A percentile compares a stretch with the other conserved stretches of the same genome.
Evolutionary conservation across 2,797 vertebrate species (phyloP).

Genomic region (Taenioides sp.): DNA sequence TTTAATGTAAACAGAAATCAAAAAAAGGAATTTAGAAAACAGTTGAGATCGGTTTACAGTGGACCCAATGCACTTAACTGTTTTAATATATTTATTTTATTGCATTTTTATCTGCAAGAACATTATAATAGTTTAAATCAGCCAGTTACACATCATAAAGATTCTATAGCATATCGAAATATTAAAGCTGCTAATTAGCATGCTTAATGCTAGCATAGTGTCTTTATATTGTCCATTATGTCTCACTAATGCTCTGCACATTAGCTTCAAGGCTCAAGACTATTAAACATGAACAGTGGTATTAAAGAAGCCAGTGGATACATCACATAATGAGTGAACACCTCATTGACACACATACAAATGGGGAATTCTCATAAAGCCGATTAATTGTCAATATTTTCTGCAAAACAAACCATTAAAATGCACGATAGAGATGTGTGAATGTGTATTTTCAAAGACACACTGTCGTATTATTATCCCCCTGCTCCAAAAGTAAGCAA

Average conservation of each 20-base stretch:
- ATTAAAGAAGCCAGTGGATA: background rate
- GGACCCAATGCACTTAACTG: too few relatives aligned
- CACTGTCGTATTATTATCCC: background rate
- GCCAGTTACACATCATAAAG: background rate
- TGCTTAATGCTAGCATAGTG: conserved; percentile 2
- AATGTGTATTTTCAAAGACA: too few relatives aligned
- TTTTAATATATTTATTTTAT: too few relatives aligned
- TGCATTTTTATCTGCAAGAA: too few relatives aligned
- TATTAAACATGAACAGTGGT: background rate
- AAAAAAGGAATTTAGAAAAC: too few relatives aligned
- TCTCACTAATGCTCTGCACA: conserved; percentile 1
- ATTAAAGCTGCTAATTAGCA: conserved; percentile 2
- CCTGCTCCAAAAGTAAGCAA: background rate
- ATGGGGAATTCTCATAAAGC: background rate
- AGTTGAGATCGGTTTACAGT: background rate
- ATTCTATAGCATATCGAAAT: background rate
- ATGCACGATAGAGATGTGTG: too few relatives aligned
- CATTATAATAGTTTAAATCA: background rate
- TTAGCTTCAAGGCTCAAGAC: conserved; percentile 2
- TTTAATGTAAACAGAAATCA: too few relatives aligned
- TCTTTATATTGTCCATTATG: conserved; percentile 3
- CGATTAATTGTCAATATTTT: background rate
- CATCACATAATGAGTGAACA: conserved; percentile 2
- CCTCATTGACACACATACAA: background rate
- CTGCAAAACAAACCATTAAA: background rate